These are phyloP conservation scores for Callipepla squamata DNA, from an alignment of 2,113 vertebrate species.

Conservation along the genomic window DNA sequence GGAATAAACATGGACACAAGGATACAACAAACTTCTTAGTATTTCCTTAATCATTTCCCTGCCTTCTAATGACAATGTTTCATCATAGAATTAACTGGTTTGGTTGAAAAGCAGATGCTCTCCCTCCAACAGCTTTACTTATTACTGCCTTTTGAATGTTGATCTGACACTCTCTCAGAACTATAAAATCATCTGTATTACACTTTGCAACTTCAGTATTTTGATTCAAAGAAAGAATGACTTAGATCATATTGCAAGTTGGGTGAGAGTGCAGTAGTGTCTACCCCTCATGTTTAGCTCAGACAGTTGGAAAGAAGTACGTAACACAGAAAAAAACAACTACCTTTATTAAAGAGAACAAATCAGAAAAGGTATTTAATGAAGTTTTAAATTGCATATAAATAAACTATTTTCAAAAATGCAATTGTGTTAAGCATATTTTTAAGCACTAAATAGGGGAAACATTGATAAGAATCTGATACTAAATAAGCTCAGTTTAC, in stretches of 20 bases:
- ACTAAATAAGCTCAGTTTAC: not conserved
- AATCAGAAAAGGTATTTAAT: rapidly evolving
- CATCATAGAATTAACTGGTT: not conserved
- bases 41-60: not conserved
- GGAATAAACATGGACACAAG: not conserved
- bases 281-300: not conserved
- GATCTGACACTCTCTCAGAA: not conserved
- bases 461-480: not conserved
- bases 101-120: not conserved
- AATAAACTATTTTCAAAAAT: not conserved
- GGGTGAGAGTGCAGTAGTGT: not conserved
- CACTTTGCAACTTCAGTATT: not conserved
- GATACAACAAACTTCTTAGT: not conserved
- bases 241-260: not conserved
- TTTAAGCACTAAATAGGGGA: not conserved
- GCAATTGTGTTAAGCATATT: not conserved
- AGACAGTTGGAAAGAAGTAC: not conserved
- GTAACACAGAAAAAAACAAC: not conserved
- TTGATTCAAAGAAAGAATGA: not conserved
- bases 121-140: not conserved
- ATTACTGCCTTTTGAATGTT: not conserved
- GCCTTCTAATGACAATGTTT: rapidly evolving
- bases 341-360: not conserved
- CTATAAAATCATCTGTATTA: not conserved
- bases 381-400: not conserved